Conservation (phyloP, 2,797 vertebrate species). For the Nyctibius grandis region DNA sequence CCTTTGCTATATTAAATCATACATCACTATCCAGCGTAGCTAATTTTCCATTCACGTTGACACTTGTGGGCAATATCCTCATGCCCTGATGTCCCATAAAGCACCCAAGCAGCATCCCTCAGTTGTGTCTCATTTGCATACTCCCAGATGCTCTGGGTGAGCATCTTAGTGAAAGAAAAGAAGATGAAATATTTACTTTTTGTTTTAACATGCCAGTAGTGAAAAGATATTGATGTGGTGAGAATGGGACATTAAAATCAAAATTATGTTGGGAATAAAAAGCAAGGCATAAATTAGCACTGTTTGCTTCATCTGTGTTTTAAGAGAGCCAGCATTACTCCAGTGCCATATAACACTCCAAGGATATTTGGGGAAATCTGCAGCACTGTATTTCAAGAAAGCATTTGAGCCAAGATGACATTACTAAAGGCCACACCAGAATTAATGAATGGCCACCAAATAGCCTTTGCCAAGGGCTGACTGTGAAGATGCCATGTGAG, state of each 20-base stretch:
- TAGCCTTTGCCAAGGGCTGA: neutral
- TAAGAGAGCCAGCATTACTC: slow-evolving; percentile 19
- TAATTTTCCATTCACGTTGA: slow-evolving; percentile 21
- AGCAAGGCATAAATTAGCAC: slow-evolving; percentile 59
- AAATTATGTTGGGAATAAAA: slow-evolving; percentile 69
- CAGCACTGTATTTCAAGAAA: slow-evolving; percentile 41
- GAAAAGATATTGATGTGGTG: slow-evolving; percentile 59
- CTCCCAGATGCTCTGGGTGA: neutral
- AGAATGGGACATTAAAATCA: slow-evolving; percentile 60
- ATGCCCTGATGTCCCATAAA: slow-evolving; percentile 22
- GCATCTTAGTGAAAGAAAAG: neutral
- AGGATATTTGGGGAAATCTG: slow-evolving; percentile 9
- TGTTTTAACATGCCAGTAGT: slow-evolving; percentile 30
- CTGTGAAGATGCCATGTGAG: neutral
- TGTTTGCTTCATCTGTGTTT: slow-evolving; percentile 45
- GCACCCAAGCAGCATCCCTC: slow-evolving; percentile 5
- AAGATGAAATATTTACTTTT: slow-evolving; percentile 54
- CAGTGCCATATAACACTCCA: neutral
- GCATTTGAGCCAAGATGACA: slow-evolving; percentile 26
- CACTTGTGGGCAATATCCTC: slow-evolving; percentile 7
- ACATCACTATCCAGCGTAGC: slow-evolving; percentile 29
- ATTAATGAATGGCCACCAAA: slow-evolving; percentile 43
- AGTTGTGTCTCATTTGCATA: neutral
- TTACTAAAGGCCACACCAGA: slow-evolving; percentile 28
- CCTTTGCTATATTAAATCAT: slow-evolving; percentile 35